Conservation (phyloP, 2,888 invertebrate genomes). For the Conus canariensis region DNA sequence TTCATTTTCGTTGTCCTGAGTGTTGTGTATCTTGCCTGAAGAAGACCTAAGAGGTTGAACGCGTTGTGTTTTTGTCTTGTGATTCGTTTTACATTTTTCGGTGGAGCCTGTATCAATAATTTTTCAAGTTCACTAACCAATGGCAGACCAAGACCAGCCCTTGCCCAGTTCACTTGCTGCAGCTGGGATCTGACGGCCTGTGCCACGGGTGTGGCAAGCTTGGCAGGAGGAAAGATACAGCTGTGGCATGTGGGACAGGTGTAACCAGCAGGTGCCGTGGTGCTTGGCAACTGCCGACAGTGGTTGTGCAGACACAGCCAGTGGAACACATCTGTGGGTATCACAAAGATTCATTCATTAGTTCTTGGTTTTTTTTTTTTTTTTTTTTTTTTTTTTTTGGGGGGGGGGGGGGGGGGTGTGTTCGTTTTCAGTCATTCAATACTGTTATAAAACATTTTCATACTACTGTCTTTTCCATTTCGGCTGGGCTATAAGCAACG, state of each 20-base stretch:
- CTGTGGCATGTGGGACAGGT: slow-evolving; percentile 92
- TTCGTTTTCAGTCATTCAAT: not conserved
- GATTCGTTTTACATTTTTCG: too few species aligned
- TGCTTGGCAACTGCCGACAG: slow-evolving; percentile 90
- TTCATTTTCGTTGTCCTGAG: too few species aligned
- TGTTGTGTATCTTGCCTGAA: too few species aligned
- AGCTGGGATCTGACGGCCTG: slow-evolving; percentile 92
- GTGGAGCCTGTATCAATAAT: too few species aligned
- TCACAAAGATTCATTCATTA: not conserved
- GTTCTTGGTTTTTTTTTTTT: not conserved
- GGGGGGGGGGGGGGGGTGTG: too few species aligned
- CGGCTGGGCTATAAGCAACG: too few species aligned
- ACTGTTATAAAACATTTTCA: too few species aligned
- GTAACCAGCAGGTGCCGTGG: slow-evolving; percentile 97
- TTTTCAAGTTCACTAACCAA: slow-evolving; percentile 82
- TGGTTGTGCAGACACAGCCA: slow-evolving; percentile 95
- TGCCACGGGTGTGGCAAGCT: slow-evolving; percentile 95
- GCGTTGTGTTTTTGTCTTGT: too few species aligned
- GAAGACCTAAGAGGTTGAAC: too few species aligned
- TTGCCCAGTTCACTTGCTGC: slow-evolving; percentile 95
- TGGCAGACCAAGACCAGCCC: slow-evolving; percentile 94
- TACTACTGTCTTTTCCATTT: too few species aligned
- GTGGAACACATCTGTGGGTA: slow-evolving; percentile 92
- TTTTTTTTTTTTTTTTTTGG: too few species aligned
- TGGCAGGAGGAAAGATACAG: slow-evolving; percentile 84